These are phyloP conservation scores for Cacoxenus indagator DNA, from an alignment of 2,888 invertebrate species.

Conservation along the genomic window DNA sequence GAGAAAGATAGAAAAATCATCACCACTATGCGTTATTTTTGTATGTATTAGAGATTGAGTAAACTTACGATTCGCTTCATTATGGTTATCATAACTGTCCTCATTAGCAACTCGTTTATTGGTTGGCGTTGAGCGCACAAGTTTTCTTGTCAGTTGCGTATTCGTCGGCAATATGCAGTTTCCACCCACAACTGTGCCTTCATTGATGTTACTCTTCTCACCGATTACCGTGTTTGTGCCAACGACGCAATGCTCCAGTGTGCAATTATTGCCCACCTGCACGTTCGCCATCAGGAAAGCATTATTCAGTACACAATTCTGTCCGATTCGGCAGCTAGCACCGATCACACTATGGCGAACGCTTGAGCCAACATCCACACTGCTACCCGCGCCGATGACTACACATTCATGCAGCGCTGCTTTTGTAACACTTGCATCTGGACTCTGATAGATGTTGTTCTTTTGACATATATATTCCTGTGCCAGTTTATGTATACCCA, in stretches of 20 bases:
- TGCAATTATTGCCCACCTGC: slow-evolving; percentile 78
- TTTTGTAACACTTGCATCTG: slow-evolving; percentile 70
- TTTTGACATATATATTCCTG: slow-evolving; percentile 75
- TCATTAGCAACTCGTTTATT: too few relatives aligned
- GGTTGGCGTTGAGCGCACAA: slow-evolving; percentile 57
- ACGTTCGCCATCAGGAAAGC: slow-evolving; percentile 84
- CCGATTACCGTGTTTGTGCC: slow-evolving; percentile 75
- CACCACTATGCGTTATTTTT: too few relatives aligned
- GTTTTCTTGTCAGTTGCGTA: slow-evolving; percentile 48
- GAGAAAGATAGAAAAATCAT: background rate
- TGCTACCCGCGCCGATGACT: slow-evolving; percentile 80
- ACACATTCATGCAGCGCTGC: slow-evolving; percentile 78
- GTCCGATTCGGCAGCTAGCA: slow-evolving; percentile 80
- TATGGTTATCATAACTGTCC: slow-evolving; percentile 40
- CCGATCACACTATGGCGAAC: slow-evolving; percentile 84
- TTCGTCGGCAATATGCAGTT: slow-evolving; percentile 63
- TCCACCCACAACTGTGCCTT: slow-evolving; percentile 77
- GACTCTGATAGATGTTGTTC: slow-evolving; percentile 79
- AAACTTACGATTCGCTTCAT: slow-evolving; percentile 20
- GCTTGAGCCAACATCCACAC: slow-evolving; percentile 75
- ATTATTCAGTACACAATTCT: slow-evolving; percentile 80
- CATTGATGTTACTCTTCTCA: slow-evolving; percentile 72
- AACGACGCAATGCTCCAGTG: slow-evolving; percentile 76
- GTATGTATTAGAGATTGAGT: background rate
- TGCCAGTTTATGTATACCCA: slow-evolving; percentile 73